Conservation (phyloP, 1,140 invertebrate genomes). For the Drepana arcuata region DNA sequence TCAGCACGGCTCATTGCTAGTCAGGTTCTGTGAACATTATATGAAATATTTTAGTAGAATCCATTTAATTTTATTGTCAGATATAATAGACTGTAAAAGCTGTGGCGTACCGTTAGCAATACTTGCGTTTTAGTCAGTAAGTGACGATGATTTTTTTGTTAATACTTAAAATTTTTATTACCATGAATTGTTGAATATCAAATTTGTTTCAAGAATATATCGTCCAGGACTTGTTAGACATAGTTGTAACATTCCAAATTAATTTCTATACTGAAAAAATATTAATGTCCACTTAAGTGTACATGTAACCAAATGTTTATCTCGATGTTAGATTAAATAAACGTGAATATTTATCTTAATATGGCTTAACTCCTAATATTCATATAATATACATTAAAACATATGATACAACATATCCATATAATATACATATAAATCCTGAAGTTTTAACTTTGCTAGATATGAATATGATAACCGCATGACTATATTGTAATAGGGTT, state of each 20-base stretch:
- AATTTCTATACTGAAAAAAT: constrained; percentile 7
- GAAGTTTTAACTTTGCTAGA: too few species aligned
- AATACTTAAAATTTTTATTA: constrained; percentile 15
- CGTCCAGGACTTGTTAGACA: constrained; percentile 9
- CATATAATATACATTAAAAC: constrained; percentile 7
- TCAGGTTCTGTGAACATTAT: not conserved
- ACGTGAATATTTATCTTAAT: too few species aligned
- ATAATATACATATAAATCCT: too few species aligned
- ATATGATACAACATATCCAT: not conserved
- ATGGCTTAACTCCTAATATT: too few species aligned
- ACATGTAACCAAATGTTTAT: too few species aligned
- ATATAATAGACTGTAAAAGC: constrained; percentile 53
- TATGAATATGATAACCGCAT: too few species aligned
- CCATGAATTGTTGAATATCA: constrained; percentile 5
- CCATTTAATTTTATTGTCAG: constrained; percentile 11
- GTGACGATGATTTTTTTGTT: constrained; percentile 22
- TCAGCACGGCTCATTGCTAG: constrained; percentile 17
- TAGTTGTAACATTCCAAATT: constrained; percentile 25
- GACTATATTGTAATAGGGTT: too few species aligned
- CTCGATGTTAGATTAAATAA: constrained; percentile 14
- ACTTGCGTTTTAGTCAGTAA: constrained; percentile 30
- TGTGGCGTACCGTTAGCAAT: constrained; percentile 28
- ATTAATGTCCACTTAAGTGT: too few species aligned
- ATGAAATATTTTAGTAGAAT: not conserved
- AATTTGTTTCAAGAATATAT: constrained; percentile 9